Percentiles rank a stretch among this genome's conserved stretches.
Conservation (phyloP, 1,140 invertebrate species). For the Drosophila sucinea region DNA sequence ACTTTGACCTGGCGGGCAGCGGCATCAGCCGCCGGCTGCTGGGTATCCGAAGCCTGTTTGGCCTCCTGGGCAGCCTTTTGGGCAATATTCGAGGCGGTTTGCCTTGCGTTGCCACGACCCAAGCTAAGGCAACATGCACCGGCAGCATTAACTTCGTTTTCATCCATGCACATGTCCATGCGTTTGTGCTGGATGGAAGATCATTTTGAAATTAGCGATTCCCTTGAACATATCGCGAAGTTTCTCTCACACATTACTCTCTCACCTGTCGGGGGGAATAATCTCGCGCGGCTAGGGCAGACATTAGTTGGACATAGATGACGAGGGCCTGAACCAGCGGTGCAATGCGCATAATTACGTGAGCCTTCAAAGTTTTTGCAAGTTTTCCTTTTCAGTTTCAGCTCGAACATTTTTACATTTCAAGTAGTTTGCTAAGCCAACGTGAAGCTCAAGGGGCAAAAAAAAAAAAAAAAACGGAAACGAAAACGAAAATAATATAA, state of each 20-base stretch:
- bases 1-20: constrained; percentile 87
- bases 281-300: not conserved
- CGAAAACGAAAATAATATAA: constrained; percentile 36
- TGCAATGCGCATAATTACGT: constrained; percentile 67
- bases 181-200: not conserved
- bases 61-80: constrained; percentile 87
- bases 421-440: constrained; percentile 74
- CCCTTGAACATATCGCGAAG: not conserved
- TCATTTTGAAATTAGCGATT: not conserved
- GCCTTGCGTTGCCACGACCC: constrained; percentile 34
- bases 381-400: constrained; percentile 61
- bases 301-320: constrained; percentile 33
- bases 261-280: constrained; percentile 14
- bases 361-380: constrained; percentile 67
- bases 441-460: constrained; percentile 30
- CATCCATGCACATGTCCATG: not conserved
- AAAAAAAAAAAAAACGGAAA: not conserved
- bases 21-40: constrained; percentile 86
- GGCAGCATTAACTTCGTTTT: not conserved
- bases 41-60: constrained; percentile 86
- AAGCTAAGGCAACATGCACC: not conserved
- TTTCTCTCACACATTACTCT: not conserved
- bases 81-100: constrained; percentile 85
- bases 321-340: constrained; percentile 32
- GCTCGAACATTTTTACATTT: constrained; percentile 74